Evolutionary conservation across 2,888 invertebrate genomes (phyloP).

Genomic region (Noctua janthe): DNA sequence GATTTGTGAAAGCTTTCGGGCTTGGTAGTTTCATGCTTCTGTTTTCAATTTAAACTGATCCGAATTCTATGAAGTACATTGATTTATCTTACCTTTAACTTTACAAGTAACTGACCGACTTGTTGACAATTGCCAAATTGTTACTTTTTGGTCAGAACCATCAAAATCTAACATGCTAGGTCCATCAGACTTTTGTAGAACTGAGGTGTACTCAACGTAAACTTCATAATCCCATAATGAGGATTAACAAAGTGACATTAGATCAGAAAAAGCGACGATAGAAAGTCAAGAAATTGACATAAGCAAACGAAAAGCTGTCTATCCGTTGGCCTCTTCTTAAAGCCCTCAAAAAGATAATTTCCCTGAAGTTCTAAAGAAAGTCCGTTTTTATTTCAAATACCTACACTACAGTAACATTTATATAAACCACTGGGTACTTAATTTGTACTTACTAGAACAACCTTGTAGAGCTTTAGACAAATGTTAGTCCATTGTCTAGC

Average conservation of each 20-base stretch:
- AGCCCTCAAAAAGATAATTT: no score
- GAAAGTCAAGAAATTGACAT: neutral
- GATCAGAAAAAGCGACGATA: neutral
- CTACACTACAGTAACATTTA: neutral
- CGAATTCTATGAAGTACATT: neutral
- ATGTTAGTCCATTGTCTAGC: slow-evolving; percentile 36
- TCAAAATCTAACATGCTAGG: neutral
- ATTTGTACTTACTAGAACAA: slow-evolving; percentile 14
- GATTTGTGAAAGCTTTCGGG: slow-evolving; percentile 4
- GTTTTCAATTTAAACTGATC: neutral
- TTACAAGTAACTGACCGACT: neutral
- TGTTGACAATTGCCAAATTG: neutral
- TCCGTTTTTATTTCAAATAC: no score
- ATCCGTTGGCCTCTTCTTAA: no score
- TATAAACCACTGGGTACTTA: slow-evolving; percentile 1
- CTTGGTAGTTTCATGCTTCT: neutral
- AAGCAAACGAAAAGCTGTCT: no score
- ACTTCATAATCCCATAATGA: neutral
- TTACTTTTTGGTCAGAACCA: no score
- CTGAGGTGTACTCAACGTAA: neutral
- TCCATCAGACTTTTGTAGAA: neutral
- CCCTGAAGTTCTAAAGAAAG: no score
- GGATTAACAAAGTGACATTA: neutral
- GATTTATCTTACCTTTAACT: neutral
- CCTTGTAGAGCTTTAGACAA: neutral